Base-by-base conservation (phyloP, 2,888 invertebrate species). In the Norana najaformis region DNA sequence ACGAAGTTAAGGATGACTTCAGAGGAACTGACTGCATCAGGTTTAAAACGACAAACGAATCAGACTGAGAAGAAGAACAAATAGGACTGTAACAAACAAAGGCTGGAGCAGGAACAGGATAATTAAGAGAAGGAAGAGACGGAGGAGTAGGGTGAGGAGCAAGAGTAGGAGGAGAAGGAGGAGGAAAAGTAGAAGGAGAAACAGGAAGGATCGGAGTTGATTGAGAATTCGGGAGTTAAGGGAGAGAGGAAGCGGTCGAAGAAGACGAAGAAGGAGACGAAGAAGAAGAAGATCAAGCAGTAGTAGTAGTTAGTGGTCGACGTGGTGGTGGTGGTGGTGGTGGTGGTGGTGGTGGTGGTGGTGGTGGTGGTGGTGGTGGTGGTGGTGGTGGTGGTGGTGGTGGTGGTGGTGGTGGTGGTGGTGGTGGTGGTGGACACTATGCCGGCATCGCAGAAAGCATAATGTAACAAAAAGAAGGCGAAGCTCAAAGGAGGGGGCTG, bases 1-100 rank as follows among this genome's bases (percentile, higher is more conserved):
- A 69, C n/a, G 69, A 69, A 69, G 69, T 69, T 69, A 69, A 69
- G n/a, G 69, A 69, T 69, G 69, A 69, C 69, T 69, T 69, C 69
- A 69, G 30, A 69, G 69, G 69, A 69, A 69, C 30, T n/a, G 69
- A 69, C 30, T 69, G 30, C 30, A 0, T 69, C n/a, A 16, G 30
- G 69, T 69, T 69, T n/a, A n/a, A n/a, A n/a, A n/a, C n/a, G n/a
- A n/a, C 69, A 2, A n/a, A 30, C n/a, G 69, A 69, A 69, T 30
- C 30, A 69, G 47, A 47, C 47, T 16, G 47, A 47, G 23, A 16
- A 69, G 16, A n/a, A 2, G n/a, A 8, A 53, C 5, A 8, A 5
- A 53, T 4, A n/a, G n/a, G 16, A 69, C 20, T 47, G 69, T 5
- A 5, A 69, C 8, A 69, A n/a, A 69, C 13, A 16, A n/a, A 30